Evolutionary conservation across 2,888 invertebrate species (phyloP).

Genomic region (Patella caerulea): DNA sequence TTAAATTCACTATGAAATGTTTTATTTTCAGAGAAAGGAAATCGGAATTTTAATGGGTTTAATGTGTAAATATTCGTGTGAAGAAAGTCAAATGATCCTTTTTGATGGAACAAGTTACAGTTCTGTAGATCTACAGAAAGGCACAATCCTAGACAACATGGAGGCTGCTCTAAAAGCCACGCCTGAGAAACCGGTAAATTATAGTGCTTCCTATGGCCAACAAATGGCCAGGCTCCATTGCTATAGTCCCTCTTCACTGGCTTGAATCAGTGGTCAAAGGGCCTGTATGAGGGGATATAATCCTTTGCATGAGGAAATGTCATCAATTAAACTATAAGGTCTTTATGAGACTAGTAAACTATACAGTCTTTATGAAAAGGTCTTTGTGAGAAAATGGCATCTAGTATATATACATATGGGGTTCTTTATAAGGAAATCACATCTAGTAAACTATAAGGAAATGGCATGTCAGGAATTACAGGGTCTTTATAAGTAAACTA

Average conservation of each 20-base stretch:
- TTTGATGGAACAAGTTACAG: conserved; percentile 63
- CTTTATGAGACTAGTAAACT: too few relatives aligned
- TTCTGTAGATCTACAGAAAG: conserved; percentile 69
- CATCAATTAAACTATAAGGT: too few relatives aligned
- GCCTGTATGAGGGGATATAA: background rate
- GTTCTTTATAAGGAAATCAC: too few relatives aligned
- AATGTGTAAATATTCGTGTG: conserved; percentile 73
- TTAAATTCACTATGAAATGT: background rate
- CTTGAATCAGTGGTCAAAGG: background rate
- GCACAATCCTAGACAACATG: conserved; percentile 70
- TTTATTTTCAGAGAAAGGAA: conserved; percentile 58
- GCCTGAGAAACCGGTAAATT: too few relatives aligned
- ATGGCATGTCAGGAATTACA: too few relatives aligned
- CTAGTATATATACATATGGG: too few relatives aligned
- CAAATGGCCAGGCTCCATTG: background rate
- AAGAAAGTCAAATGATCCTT: conserved; percentile 66
- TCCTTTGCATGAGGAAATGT: conserved; percentile 12
- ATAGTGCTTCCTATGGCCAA: too few relatives aligned
- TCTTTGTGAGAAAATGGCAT: too few relatives aligned
- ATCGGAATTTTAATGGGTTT: conserved; percentile 70
- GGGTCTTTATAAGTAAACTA: too few relatives aligned
- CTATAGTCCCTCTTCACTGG: background rate
- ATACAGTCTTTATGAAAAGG: too few relatives aligned
- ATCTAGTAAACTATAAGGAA: too few relatives aligned
- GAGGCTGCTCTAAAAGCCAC: conserved; percentile 44